A percentile compares a stretch with the other conserved stretches of the same genome.
Evolutionary conservation across 30 jellyfish, hydroid and myxozoan species (phyloP).

Genomic region (Mastigias papua): DNA sequence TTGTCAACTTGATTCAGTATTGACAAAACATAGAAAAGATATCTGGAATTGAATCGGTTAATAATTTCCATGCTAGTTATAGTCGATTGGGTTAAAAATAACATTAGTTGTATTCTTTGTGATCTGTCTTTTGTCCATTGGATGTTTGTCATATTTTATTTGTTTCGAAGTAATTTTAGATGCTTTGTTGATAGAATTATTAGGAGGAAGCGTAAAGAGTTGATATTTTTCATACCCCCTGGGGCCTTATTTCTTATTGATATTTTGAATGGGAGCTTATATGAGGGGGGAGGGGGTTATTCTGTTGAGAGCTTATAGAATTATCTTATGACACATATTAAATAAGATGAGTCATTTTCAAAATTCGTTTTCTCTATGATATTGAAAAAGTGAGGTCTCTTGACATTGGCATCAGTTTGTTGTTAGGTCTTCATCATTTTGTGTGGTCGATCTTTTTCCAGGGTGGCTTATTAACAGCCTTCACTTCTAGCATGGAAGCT

Average conservation of each 20-base stretch:
- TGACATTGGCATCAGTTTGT: too few relatives aligned
- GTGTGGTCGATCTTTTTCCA: too few relatives aligned
- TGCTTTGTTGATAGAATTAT: conserved; percentile 5
- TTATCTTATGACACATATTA: too few relatives aligned
- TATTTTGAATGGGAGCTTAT: background rate
- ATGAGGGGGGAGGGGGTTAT: too few relatives aligned
- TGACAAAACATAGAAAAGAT: background rate
- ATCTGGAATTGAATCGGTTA: background rate
- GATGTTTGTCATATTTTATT: background rate
- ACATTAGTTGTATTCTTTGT: background rate
- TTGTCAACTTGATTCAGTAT: background rate
- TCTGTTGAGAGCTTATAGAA: too few relatives aligned
- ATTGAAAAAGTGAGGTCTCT: too few relatives aligned
- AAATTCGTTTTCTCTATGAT: too few relatives aligned
- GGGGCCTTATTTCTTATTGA: too few relatives aligned
- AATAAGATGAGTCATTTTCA: too few relatives aligned
- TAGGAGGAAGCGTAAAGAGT: background rate
- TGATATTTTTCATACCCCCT: background rate
- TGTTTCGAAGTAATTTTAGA: background rate
- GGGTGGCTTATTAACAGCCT: too few relatives aligned
- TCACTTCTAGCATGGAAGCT: too few relatives aligned
- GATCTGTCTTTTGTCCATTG: background rate
- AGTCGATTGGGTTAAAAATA: background rate
- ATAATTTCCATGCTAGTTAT: background rate
- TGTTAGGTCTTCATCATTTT: too few relatives aligned